phyloP scores from a whole-genome alignment of 2,113 vertebrate species.

The Neopipo cinnamomea region DNA sequence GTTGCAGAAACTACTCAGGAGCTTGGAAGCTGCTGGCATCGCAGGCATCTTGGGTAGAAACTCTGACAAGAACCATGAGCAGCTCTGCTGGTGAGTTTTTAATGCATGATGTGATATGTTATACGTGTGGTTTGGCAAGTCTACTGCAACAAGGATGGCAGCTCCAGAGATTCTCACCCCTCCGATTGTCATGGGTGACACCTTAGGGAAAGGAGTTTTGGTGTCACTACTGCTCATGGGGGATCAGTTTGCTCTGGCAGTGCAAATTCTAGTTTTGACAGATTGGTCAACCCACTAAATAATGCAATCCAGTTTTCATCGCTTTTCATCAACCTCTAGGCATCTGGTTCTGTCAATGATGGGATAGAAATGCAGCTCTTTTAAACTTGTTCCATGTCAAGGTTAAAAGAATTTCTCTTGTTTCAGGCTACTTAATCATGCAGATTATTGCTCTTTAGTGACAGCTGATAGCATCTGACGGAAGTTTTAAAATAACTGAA shows the following conservation, averaged over 20 bases:
- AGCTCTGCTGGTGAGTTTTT: constrained; percentile 6
- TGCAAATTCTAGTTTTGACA: neutral
- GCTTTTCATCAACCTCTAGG: neutral
- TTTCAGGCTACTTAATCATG: neutral
- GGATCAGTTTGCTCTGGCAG: neutral
- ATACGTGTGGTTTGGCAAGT: neutral
- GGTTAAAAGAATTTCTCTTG: neutral
- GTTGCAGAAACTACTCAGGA: neutral
- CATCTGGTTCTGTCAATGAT: neutral
- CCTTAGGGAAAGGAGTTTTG: neutral
- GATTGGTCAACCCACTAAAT: neutral
- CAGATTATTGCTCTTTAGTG: neutral
- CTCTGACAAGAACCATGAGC: neutral
- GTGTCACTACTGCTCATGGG: rapidly evolving
- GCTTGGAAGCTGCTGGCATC: neutral
- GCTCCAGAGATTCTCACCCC: neutral
- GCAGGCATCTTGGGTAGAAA: neutral
- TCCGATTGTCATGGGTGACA: neutral
- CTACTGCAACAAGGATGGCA: neutral
- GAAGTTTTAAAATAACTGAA: neutral
- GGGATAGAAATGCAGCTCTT: neutral
- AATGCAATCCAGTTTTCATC: neutral
- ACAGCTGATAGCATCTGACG: neutral
- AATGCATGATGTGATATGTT: rapidly evolving
- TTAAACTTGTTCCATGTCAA: neutral